phyloP scores from a whole-genome alignment of 2,113 vertebrate genomes.

The Eulemur rufifrons region DNA sequence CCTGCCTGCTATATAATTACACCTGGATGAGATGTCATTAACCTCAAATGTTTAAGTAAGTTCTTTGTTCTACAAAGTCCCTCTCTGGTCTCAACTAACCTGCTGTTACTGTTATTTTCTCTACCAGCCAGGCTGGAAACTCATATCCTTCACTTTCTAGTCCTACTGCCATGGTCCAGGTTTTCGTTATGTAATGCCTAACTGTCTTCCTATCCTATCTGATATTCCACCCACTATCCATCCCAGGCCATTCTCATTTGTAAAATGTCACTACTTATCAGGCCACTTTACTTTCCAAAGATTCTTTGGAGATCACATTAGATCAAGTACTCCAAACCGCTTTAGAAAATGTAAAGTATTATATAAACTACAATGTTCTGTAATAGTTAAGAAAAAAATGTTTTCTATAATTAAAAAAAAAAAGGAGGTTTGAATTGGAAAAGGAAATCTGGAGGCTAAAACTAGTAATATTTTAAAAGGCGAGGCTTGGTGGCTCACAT shows the following conservation, averaged over 20 bases:
- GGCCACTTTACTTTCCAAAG: neutral
- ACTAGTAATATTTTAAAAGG: neutral
- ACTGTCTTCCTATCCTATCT: neutral
- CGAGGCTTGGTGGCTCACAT: neutral
- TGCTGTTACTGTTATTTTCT: neutral
- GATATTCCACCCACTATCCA: neutral
- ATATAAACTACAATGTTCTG: neutral
- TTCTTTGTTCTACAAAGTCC: neutral
- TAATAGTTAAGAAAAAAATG: neutral
- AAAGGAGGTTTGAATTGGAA: neutral
- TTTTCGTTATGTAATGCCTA: neutral
- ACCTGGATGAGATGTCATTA: neutral
- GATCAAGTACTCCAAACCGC: neutral
- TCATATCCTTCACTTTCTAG: neutral
- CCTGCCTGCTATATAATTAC: neutral
- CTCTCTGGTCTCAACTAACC: neutral
- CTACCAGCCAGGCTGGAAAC: neutral
- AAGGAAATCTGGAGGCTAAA: neutral
- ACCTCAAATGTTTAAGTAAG: neutral
- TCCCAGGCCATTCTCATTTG: neutral
- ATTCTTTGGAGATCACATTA: neutral
- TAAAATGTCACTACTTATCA: neutral
- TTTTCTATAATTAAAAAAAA: neutral
- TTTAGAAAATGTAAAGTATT: neutral
- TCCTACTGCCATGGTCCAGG: neutral